Evolutionary conservation across 2,888 invertebrate genomes (phyloP).

Genomic region (Globia sparganii): DNA sequence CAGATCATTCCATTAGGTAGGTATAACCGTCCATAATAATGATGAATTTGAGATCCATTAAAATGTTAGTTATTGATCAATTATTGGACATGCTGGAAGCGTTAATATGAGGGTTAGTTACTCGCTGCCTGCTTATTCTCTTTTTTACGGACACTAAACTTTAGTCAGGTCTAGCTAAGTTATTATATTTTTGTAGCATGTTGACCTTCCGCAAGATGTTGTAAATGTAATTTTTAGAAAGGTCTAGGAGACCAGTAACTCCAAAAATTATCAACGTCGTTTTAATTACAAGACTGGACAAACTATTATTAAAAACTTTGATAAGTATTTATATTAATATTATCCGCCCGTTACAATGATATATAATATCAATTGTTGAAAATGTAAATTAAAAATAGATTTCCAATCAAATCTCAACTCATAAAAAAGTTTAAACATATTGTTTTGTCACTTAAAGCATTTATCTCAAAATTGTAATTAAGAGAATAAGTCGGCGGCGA

Average conservation of each 20-base stretch:
- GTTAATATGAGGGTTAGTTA: slow-evolving; percentile 87
- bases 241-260: background rate
- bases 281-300: slow-evolving; percentile 1
- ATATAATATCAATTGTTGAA: background rate
- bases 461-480: slow-evolving; percentile 34
- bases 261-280: background rate
- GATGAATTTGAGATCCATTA: slow-evolving; percentile 32
- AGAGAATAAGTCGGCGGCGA: slow-evolving; percentile 81
- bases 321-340: too few relatives aligned
- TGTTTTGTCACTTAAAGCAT: background rate
- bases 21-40: slow-evolving; percentile 6
- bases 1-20: slow-evolving; percentile 25
- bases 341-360: background rate
- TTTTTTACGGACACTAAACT: slow-evolving; percentile 30
- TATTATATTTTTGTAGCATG: slow-evolving; percentile 1
- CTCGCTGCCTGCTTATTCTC: slow-evolving; percentile 82
- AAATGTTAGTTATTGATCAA: slow-evolving; percentile 39
- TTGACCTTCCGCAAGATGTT: background rate
- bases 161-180: background rate
- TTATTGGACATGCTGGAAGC: slow-evolving; percentile 78
- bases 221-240: background rate
- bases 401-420: background rate
- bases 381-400: background rate
- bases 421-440: background rate
- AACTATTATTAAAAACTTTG: background rate